Conservation (phyloP, 2,113 vertebrate species). For the Microcebus tavaratra region DNA sequence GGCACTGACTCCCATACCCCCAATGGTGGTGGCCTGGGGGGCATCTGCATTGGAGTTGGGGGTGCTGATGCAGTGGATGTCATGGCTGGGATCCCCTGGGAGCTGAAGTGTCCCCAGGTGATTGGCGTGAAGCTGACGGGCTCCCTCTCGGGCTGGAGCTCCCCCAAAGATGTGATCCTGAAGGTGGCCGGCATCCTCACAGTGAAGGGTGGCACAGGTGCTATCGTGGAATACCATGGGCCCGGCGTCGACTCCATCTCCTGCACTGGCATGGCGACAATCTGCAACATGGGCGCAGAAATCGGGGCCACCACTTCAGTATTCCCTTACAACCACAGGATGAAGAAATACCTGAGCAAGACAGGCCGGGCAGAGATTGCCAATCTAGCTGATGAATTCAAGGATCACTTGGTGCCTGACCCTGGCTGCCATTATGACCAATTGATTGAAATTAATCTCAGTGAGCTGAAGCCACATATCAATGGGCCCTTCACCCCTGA, state of each 20-base stretch:
- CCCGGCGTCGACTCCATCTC: conserved; percentile 98
- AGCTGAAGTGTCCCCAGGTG: conserved; percentile 98
- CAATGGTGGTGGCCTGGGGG: conserved; percentile 95
- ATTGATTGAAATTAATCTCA: conserved; percentile 95
- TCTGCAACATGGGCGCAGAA: conserved; percentile 99
- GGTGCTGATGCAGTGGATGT: conserved; percentile 99
- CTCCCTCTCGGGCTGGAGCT: conserved; percentile 94
- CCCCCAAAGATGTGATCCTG: conserved; percentile 96
- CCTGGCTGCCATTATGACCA: conserved; percentile 95
- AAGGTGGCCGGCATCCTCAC: conserved; percentile 98
- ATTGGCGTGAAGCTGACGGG: conserved; percentile 97
- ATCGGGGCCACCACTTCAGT: conserved; percentile 97
- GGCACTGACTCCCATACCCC: conserved; percentile 99
- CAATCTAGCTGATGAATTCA: conserved; percentile 89
- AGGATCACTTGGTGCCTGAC: conserved; percentile 93
- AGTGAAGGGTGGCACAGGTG: conserved; percentile 97
- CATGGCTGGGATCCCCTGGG: conserved; percentile 99
- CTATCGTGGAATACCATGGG: conserved; percentile 97
- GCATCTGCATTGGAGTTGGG: conserved; percentile 96
- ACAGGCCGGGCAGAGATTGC: conserved; percentile 94
- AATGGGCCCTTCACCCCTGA: conserved; percentile 99
- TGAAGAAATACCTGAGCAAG: conserved; percentile 95
- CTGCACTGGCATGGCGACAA: conserved; percentile 98
- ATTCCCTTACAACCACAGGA: conserved; percentile 96
- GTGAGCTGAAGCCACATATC: conserved; percentile 96